A percentile compares a stretch with the other conserved stretches of the same genome.
Conservation (phyloP, 1,140 invertebrate genomes). For the Drosophila insularis region DNA sequence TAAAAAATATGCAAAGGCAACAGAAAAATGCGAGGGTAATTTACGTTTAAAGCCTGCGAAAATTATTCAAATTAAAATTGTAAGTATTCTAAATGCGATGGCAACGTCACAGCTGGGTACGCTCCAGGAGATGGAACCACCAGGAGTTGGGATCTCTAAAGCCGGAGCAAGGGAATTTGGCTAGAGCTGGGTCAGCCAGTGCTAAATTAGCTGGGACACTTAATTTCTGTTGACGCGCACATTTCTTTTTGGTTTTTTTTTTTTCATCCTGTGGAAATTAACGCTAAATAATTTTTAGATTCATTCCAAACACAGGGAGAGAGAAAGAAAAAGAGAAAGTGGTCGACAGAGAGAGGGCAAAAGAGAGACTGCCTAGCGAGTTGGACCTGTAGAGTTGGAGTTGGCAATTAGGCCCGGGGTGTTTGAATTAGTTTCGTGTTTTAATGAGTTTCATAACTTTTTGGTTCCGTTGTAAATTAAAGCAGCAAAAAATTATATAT, state of each 20-base stretch:
- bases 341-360: constrained; percentile 16
- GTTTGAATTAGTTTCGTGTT: constrained; percentile 81
- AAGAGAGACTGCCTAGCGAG: constrained; percentile 3
- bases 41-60: constrained; percentile 78
- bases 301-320: constrained; percentile 47
- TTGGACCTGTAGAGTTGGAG: constrained; percentile 42
- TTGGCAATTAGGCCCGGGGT: constrained; percentile 78
- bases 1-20: constrained; percentile 57
- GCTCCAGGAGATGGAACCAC: constrained; percentile 32
- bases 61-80: constrained; percentile 81
- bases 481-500: constrained; percentile 41
- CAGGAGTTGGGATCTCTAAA: constrained; percentile 16
- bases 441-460: constrained; percentile 81
- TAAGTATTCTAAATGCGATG: constrained; percentile 74
- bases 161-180: not conserved
- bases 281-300: constrained; percentile 78
- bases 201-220: constrained; percentile 80
- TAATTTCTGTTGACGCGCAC: constrained; percentile 80
- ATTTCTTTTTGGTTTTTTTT: constrained; percentile 58
- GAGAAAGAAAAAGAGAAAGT: constrained; percentile 11
- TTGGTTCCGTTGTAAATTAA: constrained; percentile 78
- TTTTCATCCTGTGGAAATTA: constrained; percentile 66
- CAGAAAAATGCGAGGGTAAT: constrained; percentile 69
- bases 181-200: constrained; percentile 50
- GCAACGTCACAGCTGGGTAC: constrained; percentile 53